Conservation (phyloP, 2,888 invertebrate species). For the Lasioglossum calceatum region DNA sequence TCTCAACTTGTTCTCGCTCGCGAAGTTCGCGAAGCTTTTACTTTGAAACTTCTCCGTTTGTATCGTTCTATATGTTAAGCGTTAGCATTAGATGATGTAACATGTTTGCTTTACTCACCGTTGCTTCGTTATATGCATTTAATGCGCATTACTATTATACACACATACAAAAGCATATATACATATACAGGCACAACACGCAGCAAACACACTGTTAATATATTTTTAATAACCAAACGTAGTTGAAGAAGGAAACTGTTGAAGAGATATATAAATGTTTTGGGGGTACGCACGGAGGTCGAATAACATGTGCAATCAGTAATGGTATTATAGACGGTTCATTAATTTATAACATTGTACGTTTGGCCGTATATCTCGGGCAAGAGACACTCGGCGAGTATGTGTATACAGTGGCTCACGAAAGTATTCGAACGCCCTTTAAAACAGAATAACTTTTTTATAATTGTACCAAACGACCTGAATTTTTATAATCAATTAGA, state of each 20-base stretch:
- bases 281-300: constrained; percentile 29
- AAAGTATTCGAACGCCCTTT: too few relatives aligned
- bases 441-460: too few relatives aligned
- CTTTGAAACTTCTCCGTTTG: constrained; percentile 48
- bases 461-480: too few relatives aligned
- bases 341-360: constrained; percentile 35
- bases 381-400: constrained; percentile 17
- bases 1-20: not conserved
- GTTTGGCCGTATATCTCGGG: constrained; percentile 30
- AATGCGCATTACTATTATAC: constrained; percentile 16
- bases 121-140: constrained; percentile 51
- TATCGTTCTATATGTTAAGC: constrained; percentile 43
- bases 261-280: constrained; percentile 24
- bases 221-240: constrained; percentile 35
- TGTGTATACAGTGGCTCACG: not conserved
- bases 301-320: constrained; percentile 46
- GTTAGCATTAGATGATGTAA: constrained; percentile 49
- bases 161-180: not conserved
- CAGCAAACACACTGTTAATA: not conserved
- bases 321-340: constrained; percentile 29
- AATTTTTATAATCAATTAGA: too few relatives aligned
- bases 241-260: not conserved
- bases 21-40: constrained; percentile 13
- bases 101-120: constrained; percentile 63
- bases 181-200: not conserved